A percentile compares a stretch with the other conserved stretches of the same genome.
Conservation (phyloP, 2,888 invertebrate species). For the Panzeria rudis region DNA sequence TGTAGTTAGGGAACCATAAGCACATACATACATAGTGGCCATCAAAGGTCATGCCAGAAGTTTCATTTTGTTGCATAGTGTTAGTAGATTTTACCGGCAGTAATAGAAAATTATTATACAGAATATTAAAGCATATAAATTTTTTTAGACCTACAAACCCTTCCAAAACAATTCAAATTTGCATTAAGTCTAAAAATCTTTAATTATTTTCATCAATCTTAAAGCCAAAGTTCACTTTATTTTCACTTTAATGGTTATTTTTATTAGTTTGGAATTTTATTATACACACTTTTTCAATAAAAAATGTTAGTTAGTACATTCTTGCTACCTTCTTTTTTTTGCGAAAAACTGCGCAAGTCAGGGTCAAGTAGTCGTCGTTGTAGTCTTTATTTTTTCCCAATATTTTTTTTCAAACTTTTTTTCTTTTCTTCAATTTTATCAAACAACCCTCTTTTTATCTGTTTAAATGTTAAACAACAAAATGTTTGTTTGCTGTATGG, state of each 20-base stretch:
- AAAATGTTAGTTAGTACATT: constrained; percentile 27
- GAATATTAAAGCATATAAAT: too few relatives aligned
- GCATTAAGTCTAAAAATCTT: neutral
- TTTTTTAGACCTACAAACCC: too few relatives aligned
- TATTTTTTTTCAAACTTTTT: constrained; percentile 38
- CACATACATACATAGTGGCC: too few relatives aligned
- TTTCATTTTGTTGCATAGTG: too few relatives aligned
- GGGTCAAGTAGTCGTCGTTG: constrained; percentile 77
- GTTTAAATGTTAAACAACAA: constrained; percentile 46
- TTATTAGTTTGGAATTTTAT: constrained; percentile 53
- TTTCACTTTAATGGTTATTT: constrained; percentile 39
- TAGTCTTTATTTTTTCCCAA: constrained; percentile 45
- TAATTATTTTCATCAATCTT: neutral
- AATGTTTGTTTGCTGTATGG: constrained; percentile 52
- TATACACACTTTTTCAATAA: constrained; percentile 59
- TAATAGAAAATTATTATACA: too few relatives aligned
- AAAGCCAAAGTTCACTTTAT: neutral
- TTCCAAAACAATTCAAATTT: too few relatives aligned
- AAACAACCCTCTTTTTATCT: constrained; percentile 67
- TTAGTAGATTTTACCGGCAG: too few relatives aligned
- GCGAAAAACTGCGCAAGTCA: constrained; percentile 81
- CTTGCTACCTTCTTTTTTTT: constrained; percentile 33
- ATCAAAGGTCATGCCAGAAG: too few relatives aligned
- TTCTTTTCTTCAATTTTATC: constrained; percentile 31
- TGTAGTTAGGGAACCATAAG: too few relatives aligned